phyloP scores from a whole-genome alignment of 2,113 vertebrate species.

The Pholis gunnellus region DNA sequence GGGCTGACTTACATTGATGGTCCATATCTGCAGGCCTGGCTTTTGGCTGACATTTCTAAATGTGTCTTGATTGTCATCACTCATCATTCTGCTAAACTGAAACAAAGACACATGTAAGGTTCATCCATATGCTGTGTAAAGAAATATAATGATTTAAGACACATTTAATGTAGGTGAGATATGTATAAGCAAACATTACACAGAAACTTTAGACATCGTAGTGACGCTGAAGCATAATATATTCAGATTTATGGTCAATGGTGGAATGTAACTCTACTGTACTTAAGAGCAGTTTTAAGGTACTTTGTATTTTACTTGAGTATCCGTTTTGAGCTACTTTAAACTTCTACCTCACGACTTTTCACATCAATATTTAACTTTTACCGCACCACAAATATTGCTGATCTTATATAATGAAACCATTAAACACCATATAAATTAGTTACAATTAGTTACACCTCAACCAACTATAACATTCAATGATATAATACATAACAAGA shows the following conservation, averaged over 20 bases:
- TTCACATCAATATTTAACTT: not conserved
- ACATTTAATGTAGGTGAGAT: not conserved
- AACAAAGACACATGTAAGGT: constrained; percentile 49
- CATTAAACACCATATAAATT: not conserved
- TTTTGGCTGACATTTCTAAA: constrained; percentile 81
- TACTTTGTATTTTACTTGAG: too few relatives aligned
- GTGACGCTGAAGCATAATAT: not conserved
- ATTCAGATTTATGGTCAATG: not conserved
- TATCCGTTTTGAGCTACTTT: not conserved
- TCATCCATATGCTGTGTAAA: not conserved
- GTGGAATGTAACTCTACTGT: too few relatives aligned
- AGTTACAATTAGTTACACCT: not conserved
- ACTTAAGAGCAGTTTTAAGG: too few relatives aligned
- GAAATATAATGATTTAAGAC: not conserved
- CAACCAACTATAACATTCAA: not conserved
- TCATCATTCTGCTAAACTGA: constrained; percentile 85
- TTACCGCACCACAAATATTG: not conserved
- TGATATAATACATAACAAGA: not conserved
- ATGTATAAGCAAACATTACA: not conserved
- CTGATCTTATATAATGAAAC: not conserved
- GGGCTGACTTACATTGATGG: constrained; percentile 88
- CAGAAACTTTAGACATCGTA: not conserved
- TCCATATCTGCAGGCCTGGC: constrained; percentile 92
- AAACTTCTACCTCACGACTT: not conserved
- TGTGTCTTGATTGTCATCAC: constrained; percentile 53